Percentiles rank a stretch among this genome's conserved stretches.
These are phyloP conservation scores for Disparrhopalites patrizii DNA, from an alignment of 2,888 invertebrate species.

Conservation along the genomic window DNA sequence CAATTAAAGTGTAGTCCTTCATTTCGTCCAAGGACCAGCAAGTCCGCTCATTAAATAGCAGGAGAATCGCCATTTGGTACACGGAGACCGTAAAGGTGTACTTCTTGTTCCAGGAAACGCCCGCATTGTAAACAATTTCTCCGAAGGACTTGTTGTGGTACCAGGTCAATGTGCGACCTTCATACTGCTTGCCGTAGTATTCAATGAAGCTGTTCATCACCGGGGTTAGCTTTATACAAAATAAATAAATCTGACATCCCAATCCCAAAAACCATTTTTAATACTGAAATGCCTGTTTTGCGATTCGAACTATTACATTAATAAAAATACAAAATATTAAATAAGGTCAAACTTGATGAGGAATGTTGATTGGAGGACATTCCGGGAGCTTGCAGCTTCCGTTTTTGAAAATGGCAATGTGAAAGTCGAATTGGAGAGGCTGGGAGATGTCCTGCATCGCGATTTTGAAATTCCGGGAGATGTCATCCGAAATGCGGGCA, in stretches of 20 bases:
- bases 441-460: background rate
- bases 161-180: background rate
- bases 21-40: constrained; percentile 6
- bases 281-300: no score
- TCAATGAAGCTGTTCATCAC: constrained; percentile 4
- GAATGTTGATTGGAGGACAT: constrained; percentile 10
- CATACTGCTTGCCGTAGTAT: background rate
- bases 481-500: constrained; percentile 7
- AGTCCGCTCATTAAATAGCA: constrained; percentile 1
- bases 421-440: constrained; percentile 4
- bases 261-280: no score
- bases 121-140: constrained; percentile 13
- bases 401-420: constrained; percentile 6
- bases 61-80: constrained; percentile 9
- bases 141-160: constrained; percentile 18
- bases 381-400: constrained; percentile 12
- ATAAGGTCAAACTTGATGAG: background rate
- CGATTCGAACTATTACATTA: background rate
- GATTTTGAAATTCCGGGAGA: constrained; percentile 7
- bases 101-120: background rate
- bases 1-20: constrained; percentile 1
- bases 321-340: background rate
- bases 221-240: background rate
- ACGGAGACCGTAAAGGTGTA: constrained; percentile 10
- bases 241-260: background rate